Evolutionary conservation across 2,797 vertebrate species (phyloP).

Genomic region (Microctenopoma stevenorrisi): DNA sequence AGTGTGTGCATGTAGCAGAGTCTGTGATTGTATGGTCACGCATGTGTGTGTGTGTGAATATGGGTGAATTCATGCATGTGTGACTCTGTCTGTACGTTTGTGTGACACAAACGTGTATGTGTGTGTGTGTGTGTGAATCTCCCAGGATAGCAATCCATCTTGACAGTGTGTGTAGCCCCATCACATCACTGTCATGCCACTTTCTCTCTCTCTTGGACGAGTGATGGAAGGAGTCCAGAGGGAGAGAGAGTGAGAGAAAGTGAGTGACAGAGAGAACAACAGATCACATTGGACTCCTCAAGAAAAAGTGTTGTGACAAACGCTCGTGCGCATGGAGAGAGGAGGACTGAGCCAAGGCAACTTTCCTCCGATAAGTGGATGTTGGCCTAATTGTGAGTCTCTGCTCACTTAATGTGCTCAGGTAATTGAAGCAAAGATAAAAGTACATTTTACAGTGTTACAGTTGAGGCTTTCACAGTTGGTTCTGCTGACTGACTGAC

Average conservation of each 20-base stretch:
- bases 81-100: conserved; percentile 52
- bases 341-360: conserved; percentile 39
- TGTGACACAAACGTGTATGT: conserved; percentile 45
- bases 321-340: conserved; percentile 49
- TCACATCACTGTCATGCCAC: conserved; percentile 80
- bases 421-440: conserved; percentile 18
- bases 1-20: conserved; percentile 33
- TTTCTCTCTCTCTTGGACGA: conserved; percentile 62
- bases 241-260: conserved; percentile 57
- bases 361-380: conserved; percentile 45
- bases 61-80: conserved; percentile 63
- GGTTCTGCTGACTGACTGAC: too few species aligned
- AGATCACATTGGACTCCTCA: conserved; percentile 71
- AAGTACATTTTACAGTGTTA: too few species aligned
- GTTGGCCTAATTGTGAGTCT: conserved; percentile 49
- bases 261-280: conserved; percentile 66
- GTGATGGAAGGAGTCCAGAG: conserved; percentile 75
- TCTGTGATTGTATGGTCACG: conserved; percentile 68
- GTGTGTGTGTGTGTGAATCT: conserved; percentile 53
- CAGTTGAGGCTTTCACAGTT: too few species aligned
- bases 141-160: conserved; percentile 76
- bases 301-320: conserved; percentile 74
- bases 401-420: conserved; percentile 48
- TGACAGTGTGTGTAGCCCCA: conserved; percentile 80
- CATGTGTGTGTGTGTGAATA: conserved; percentile 72